phyloP scores from a whole-genome alignment of 2,113 vertebrate genomes.

The Myrmecobius fasciatus region DNA sequence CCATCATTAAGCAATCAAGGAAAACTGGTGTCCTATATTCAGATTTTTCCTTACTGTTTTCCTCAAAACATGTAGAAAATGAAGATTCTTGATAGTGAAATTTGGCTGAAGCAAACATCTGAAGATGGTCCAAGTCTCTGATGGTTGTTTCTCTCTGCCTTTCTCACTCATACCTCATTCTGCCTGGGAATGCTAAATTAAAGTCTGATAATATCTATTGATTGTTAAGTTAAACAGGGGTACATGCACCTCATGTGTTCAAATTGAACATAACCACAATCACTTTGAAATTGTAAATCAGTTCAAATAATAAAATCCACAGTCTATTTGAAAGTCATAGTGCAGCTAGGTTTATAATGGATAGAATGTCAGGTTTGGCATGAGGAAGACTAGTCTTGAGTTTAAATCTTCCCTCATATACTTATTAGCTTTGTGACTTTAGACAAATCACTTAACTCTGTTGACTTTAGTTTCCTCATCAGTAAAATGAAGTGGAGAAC shows the following conservation, averaged over 20 bases:
- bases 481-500: neutral
- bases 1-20: neutral
- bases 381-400: too few species aligned
- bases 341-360: neutral
- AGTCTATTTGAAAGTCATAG: neutral
- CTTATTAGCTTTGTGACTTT: neutral
- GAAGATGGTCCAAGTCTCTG: neutral
- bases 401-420: neutral
- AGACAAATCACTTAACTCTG: neutral
- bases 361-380: neutral
- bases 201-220: conserved; percentile 25
- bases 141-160: neutral
- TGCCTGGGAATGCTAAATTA: conserved; percentile 27
- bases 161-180: neutral
- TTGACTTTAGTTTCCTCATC: neutral
- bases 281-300: neutral
- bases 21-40: neutral
- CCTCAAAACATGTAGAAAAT: conserved; percentile 1
- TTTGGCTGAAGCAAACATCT: neutral
- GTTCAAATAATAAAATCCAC: conserved; percentile 36
- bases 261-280: conserved; percentile 5
- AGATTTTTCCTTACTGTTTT: neutral
- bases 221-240: neutral
- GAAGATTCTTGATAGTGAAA: neutral
- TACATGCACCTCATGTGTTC: conserved; percentile 9